These are phyloP conservation scores for Proterorhinus semilunaris DNA, from an alignment of 2,113 vertebrate species.

Conservation along the genomic window DNA sequence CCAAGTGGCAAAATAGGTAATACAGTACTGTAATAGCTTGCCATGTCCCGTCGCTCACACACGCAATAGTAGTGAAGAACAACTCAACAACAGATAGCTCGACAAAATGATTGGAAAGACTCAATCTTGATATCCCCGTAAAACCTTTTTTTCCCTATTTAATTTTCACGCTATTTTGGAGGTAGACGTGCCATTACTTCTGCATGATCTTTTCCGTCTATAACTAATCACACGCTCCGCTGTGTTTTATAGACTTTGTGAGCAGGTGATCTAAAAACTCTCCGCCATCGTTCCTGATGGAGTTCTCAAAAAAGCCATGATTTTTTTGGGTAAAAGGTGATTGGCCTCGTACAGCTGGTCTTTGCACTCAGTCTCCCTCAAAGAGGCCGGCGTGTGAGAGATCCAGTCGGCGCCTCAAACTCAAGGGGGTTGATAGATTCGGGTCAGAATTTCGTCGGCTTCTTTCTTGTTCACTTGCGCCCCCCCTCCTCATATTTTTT, in stretches of 20 bases:
- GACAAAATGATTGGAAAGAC: too few species aligned
- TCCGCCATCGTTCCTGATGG: background rate
- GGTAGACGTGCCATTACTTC: background rate
- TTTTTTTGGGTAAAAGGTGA: background rate
- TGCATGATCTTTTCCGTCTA: background rate
- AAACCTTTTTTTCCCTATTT: background rate
- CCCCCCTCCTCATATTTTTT: too few species aligned
- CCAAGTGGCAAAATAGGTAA: too few species aligned
- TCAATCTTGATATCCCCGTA: too few species aligned
- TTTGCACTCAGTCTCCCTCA: background rate
- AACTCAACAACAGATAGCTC: too few species aligned
- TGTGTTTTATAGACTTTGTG: background rate
- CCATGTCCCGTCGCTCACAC: too few species aligned
- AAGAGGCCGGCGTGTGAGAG: background rate
- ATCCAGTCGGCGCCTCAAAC: background rate
- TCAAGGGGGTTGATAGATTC: background rate
- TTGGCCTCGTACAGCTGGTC: background rate
- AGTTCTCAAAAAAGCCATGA: background rate
- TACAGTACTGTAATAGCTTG: too few species aligned
- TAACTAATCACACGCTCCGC: slow-evolving; percentile 1
- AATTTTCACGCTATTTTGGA: background rate
- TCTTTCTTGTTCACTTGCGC: background rate
- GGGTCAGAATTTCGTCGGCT: slow-evolving; percentile 2
- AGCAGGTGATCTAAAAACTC: background rate
- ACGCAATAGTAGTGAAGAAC: too few species aligned